Evolutionary conservation across 2,888 invertebrate species (phyloP).

Genomic region (Hedya salicella): DNA sequence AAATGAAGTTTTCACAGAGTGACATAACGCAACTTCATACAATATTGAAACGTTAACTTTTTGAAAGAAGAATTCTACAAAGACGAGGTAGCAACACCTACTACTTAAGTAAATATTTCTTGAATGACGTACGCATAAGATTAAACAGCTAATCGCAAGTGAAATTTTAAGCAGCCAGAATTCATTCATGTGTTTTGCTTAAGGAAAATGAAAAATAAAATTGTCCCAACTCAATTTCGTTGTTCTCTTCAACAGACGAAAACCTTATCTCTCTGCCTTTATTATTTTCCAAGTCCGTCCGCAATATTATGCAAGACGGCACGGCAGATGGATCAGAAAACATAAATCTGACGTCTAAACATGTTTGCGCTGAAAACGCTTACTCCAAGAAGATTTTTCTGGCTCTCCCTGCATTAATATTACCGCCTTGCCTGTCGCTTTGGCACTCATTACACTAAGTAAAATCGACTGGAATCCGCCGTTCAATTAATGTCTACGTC

Average conservation of each 20-base stretch:
- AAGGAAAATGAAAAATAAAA: slow-evolving; percentile 76
- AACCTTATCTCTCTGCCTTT: slow-evolving; percentile 75
- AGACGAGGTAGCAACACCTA: no score
- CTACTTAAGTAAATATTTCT: no score
- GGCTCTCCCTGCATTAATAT: slow-evolving; percentile 47
- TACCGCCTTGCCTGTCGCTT: slow-evolving; percentile 39
- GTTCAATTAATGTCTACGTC: slow-evolving; percentile 18
- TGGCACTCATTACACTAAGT: slow-evolving; percentile 33
- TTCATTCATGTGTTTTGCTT: slow-evolving; percentile 64
- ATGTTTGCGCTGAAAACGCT: slow-evolving; percentile 71
- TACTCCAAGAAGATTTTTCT: slow-evolving; percentile 56
- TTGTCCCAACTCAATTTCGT: slow-evolving; percentile 71
- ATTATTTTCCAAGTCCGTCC: slow-evolving; percentile 79
- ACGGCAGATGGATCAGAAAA: slow-evolving; percentile 79
- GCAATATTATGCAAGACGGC: slow-evolving; percentile 79
- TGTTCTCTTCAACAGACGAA: slow-evolving; percentile 71
- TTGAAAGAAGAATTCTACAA: no score
- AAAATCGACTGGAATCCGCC: slow-evolving; percentile 30
- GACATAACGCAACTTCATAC: no score
- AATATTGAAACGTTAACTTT: no score
- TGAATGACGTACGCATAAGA: slow-evolving; percentile 16
- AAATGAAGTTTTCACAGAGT: no score
- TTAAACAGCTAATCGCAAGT: slow-evolving; percentile 57
- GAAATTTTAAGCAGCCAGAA: slow-evolving; percentile 62
- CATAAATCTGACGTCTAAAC: slow-evolving; percentile 80